Evolutionary conservation across 2,113 vertebrate genomes (phyloP).

Genomic region (Suncus etruscus): DNA sequence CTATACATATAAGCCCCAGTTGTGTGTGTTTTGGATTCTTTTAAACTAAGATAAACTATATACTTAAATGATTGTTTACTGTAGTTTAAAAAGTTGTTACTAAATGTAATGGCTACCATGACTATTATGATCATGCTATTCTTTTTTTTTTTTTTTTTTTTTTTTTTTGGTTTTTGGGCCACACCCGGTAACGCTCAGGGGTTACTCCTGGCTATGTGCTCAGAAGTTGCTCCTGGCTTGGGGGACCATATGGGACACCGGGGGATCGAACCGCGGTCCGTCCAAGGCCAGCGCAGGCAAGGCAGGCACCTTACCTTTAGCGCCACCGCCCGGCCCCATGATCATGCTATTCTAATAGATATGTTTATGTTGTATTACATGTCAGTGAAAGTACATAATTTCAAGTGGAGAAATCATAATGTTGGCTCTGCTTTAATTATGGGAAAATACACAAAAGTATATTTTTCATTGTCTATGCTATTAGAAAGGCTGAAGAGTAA

Average conservation of each 20-base stretch:
- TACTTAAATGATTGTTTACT: not conserved
- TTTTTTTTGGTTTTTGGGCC: too few species aligned
- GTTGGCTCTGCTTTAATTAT: not conserved
- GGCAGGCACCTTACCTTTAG: too few species aligned
- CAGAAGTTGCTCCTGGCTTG: too few species aligned
- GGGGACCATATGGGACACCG: too few species aligned
- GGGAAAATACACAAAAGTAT: not conserved
- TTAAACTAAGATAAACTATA: not conserved
- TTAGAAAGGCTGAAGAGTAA: not conserved
- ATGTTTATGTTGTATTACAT: not conserved
- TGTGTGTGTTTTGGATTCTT: not conserved
- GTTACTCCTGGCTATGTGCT: too few species aligned
- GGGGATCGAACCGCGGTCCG: too few species aligned
- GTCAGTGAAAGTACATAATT: not conserved
- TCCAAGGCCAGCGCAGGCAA: too few species aligned
- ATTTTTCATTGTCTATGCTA: not conserved
- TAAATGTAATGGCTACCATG: not conserved
- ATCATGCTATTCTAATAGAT: not conserved
- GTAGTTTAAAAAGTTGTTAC: not conserved
- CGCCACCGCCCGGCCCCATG: too few species aligned
- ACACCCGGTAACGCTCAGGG: too few species aligned
- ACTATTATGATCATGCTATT: not conserved
- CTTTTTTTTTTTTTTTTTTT: too few species aligned
- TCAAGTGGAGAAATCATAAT: not conserved
- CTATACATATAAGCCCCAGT: not conserved